Conservation (phyloP, 2,113 vertebrate genomes). For the Tympanuchus pallidicinctus region DNA sequence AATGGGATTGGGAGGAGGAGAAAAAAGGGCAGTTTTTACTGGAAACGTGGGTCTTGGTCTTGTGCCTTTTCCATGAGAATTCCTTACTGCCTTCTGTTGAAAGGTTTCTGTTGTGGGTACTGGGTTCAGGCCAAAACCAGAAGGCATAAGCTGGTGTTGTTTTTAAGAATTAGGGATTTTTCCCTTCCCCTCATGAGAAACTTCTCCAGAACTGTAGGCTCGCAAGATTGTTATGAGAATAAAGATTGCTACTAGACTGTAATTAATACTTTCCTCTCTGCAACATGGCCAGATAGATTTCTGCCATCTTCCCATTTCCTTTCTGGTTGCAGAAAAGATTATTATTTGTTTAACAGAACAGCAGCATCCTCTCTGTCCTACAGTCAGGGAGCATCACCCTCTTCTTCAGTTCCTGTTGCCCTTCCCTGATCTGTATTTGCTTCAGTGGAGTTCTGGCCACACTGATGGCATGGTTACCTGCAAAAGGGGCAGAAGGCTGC, state of each 20-base stretch:
- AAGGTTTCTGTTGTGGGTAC: background rate
- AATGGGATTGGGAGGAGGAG: background rate
- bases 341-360: background rate
- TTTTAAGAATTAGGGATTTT: conserved; percentile 17
- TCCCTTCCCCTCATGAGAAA: background rate
- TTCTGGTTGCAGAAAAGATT: background rate
- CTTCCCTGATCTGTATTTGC: background rate
- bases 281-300: background rate
- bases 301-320: background rate
- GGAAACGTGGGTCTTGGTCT: background rate
- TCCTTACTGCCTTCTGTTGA: conserved; percentile 1
- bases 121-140: background rate
- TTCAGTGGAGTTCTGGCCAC: background rate
- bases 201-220: background rate
- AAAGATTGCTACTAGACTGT: background rate
- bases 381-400: background rate
- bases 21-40: conserved; percentile 12
- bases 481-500: background rate
- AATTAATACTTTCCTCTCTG: conserved; percentile 12
- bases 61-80: background rate
- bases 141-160: background rate
- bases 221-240: background rate
- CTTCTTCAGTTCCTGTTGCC: background rate
- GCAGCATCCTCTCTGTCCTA: background rate
- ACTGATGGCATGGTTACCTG: background rate